Base-by-base conservation (phyloP, 2,888 invertebrate species). In the Chelonus formosanus region DNA sequence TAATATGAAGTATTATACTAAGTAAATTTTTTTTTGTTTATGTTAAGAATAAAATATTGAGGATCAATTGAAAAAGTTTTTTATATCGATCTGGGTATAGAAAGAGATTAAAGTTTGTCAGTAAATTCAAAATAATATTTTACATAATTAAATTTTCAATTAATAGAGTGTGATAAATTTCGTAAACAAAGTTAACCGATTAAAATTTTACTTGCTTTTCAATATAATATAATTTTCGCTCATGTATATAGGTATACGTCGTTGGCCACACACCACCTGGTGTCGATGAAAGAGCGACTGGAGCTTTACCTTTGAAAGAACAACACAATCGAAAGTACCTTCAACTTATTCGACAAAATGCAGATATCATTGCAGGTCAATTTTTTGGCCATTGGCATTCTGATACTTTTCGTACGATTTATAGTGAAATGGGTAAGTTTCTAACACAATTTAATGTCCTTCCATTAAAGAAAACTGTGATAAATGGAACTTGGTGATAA, bases 361-460 rank as follows among this genome's bases (percentile, higher is more conserved):
- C 93, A 43, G 88, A 90, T 76, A 91, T 94, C 76, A 96, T 96
- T 75, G 91, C 92, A 36, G 95, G 95, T 32, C 96, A 96, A 85
- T 95, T 96, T 87, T 96, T 95, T 79, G 96, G 96, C 4, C 96
- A 96, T 81, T 88, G 94, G 71, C 96, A 96, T 84, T 94, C 95
- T 57, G 96, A 96, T 82, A 93, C 94, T 0, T 96, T 96, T 84
- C 87, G 96, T 50, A 89, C 95, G 70, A 91, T 95, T 78, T 94
- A 94, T 85, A 92, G 91, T 80, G 89, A 89, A 71, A 87, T 86
- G 80, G 93, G 94, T 94, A 85, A 85, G 87, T 40, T 44, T 50
- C 20, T 20, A 20, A 20, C 20, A 20, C 20, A 59, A 35, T 61
- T 45, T 5, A 44, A 31, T 40, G 52, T 4, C 10, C 20, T 34